Evolutionary conservation across 2,888 invertebrate species (phyloP), one percentile per base, ranked within the genome.

Genomic region (Abscondita cerata): DNA sequence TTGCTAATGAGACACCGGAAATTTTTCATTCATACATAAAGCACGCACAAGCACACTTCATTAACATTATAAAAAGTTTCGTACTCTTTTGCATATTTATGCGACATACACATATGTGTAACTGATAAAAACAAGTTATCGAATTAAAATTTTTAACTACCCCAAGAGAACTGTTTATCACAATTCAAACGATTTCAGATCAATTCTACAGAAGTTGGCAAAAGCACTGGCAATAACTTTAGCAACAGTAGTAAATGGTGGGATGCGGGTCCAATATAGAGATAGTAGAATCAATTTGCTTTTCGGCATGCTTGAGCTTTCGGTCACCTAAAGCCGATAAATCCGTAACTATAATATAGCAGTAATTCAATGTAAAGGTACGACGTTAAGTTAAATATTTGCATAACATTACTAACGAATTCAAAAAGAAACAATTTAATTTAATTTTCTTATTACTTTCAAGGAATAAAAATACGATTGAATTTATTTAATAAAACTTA

Each of bases 241-340:
- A 51, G 47, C 48, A 62, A 62, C 58, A 62, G 33, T 25, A 25
- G 25, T 54, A 58, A 62, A 62, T 57, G 63, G 60, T 59, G 64
- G 60, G 67, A 63, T 65, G 61, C 58, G 58, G 56, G 62, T 58
- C 58, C 53, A 63, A 52, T 59, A 55, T 63, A 65, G 68, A 73
- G 71, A 73, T 73, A 74, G 70, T 72, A 71, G 71, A 73, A 73
- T 68, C 74, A 74, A 74, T 74, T 74, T 74, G 74, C 72, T 72
- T 68, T 70, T 72, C 70, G 72, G 72, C 73, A 72, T 72, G 72
- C 69, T 71, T 68, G 60, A 62, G 69, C 64, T 64, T 60, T 64
- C 64, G 67, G 65, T 66, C 69, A 68, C 48, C 65, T 67, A 71
- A 72, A 71, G 69, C 68, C 71, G 72, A 74, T 73, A 73, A 74